phyloP scores from a whole-genome alignment of 2,888 invertebrate species.

The Drosophila mimetica region DNA sequence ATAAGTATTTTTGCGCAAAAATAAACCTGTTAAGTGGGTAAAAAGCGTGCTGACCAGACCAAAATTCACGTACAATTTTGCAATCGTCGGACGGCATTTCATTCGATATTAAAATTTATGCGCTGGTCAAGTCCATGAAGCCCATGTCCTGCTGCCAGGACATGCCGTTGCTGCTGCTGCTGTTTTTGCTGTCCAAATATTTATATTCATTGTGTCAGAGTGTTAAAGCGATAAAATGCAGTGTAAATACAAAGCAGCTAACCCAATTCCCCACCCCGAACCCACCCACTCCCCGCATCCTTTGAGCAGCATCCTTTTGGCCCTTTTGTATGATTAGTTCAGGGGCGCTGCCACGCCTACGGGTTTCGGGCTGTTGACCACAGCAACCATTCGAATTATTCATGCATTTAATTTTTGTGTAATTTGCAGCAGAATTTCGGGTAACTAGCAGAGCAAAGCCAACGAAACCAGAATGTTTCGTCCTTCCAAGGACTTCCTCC shows the following conservation, averaged over 20 bases:
- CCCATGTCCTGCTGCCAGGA: slow-evolving; percentile 60
- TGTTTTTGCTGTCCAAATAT: slow-evolving; percentile 81
- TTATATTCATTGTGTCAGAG: slow-evolving; percentile 80
- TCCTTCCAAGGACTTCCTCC: slow-evolving; percentile 63
- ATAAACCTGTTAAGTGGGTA: slow-evolving; percentile 4
- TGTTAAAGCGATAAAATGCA: slow-evolving; percentile 80
- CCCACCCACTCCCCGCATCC: slow-evolving; percentile 1
- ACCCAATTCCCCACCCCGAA: slow-evolving; percentile 16
- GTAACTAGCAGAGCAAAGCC: slow-evolving; percentile 53
- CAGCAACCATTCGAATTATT: slow-evolving; percentile 80
- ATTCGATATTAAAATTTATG: slow-evolving; percentile 77
- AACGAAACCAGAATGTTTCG: slow-evolving; percentile 63
- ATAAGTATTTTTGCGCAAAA: not conserved
- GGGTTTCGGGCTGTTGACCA: slow-evolving; percentile 66
- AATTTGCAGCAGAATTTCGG: slow-evolving; percentile 75
- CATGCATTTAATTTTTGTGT: slow-evolving; percentile 79
- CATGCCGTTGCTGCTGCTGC: slow-evolving; percentile 46
- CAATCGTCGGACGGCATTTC: slow-evolving; percentile 54
- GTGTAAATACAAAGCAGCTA: slow-evolving; percentile 74
- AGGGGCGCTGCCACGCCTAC: slow-evolving; percentile 16
- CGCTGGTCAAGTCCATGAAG: slow-evolving; percentile 70
- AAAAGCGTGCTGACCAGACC: slow-evolving; percentile 9
- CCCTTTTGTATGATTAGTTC: slow-evolving; percentile 62
- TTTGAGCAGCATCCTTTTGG: slow-evolving; percentile 26
- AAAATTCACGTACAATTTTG: slow-evolving; percentile 28